These are phyloP conservation scores for Tapera naevia DNA, from an alignment of 2,797 vertebrate genomes.

Conservation along the genomic window DNA sequence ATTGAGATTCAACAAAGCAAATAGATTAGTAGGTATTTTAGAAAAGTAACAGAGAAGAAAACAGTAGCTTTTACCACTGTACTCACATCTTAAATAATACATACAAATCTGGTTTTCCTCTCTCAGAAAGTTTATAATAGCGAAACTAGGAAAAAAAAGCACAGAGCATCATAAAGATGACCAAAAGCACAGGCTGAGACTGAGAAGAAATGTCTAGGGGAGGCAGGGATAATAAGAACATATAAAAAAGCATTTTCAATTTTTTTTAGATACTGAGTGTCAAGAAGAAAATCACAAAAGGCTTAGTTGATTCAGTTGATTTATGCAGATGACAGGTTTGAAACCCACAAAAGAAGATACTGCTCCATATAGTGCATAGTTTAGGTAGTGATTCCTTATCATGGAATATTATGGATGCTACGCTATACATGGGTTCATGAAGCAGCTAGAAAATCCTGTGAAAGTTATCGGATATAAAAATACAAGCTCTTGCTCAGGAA, in stretches of 20 bases:
- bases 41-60: background rate
- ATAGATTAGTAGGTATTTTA: background rate
- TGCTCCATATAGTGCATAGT: accelerated
- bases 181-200: background rate
- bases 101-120: background rate
- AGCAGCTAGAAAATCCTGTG: background rate
- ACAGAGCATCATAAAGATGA: background rate
- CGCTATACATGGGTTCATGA: background rate
- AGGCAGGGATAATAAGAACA: background rate
- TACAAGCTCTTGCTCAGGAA: background rate
- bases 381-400: background rate
- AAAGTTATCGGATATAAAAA: background rate
- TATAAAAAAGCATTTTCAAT: background rate
- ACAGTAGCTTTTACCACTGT: background rate
- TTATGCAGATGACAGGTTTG: background rate
- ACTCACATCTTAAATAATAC: background rate
- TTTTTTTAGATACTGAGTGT: background rate
- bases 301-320: background rate
- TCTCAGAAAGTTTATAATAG: background rate
- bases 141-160: background rate
- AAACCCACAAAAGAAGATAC: background rate
- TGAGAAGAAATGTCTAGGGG: background rate
- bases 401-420: background rate
- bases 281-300: background rate
- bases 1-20: background rate